Evolutionary conservation across 2,888 invertebrate species (phyloP), one percentile per base, ranked within the genome.

Genomic region (Incurvaria masculella): DNA sequence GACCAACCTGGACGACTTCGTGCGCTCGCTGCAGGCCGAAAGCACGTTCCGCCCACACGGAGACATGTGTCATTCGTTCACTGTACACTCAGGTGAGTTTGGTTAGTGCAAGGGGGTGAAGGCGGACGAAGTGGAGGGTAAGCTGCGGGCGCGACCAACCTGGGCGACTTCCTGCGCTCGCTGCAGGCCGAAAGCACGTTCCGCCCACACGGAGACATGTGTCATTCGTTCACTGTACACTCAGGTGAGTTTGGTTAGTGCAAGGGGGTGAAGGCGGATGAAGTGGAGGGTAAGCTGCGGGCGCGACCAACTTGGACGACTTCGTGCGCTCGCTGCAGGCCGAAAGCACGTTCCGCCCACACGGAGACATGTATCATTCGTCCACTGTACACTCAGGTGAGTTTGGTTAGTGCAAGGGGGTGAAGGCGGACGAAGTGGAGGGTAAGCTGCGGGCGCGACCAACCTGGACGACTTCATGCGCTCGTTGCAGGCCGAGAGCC

Each of bases 21-120:
- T 86, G 0, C 81, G 83, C 38, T 72, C 81, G n/a, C n/a, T n/a
- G n/a, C n/a, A n/a, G n/a, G n/a, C n/a, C n/a, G n/a, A n/a, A n/a
- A n/a, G n/a, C n/a, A 74, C 78, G 49, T 95, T 95, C 61, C 81
- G 72, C 57, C 95, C 95, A 1, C 83, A 81, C 59, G 94, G 94
- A 10, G 81, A 84, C 54, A 74, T 89, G 42, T 56, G 88, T 4
- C 79, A 83, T 61, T 81, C 84, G 39, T 88, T 88, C 56, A 66
- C 78, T 51, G 57, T 76, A n/a, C n/a, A n/a, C n/a, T n/a, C n/a
- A n/a, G n/a, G n/a, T n/a, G n/a, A n/a, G n/a, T n/a, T n/a, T n/a
- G n/a, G n/a, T n/a, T n/a, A 78, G 52, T 81, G 80, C 23, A 81
- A 81, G 51, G 84, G 80, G 21, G 66, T 83, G 56, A 81, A 86